Base-by-base conservation (phyloP, 2,888 invertebrate species). In the Polylopha cassiicola region DNA sequence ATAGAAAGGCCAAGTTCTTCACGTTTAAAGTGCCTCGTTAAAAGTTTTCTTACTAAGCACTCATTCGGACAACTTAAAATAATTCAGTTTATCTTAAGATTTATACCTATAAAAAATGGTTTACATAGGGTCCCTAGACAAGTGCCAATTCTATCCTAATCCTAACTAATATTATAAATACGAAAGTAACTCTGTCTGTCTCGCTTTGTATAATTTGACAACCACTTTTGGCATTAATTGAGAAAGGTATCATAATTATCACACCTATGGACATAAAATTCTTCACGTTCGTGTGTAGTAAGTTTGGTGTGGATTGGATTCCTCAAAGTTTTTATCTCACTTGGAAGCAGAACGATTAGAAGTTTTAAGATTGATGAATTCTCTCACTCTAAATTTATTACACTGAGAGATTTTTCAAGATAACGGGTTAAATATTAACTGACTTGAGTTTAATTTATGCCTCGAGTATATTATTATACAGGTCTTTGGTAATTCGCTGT, bases 281-380 rank as follows among this genome's bases (percentile, higher is more conserved):
- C n/a, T n/a, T n/a, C n/a, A n/a, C n/a, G 18, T 39, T 28, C 20
- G 26, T 26, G 30, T 41, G 34, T 36, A 41, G 29, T 21, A 29
- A 20, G 11, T 11, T 29, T 20, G 30, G 20, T 23, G 30, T 9
- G 23, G 28, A 33, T 27, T 39, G 39, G 51, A 50, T 51, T 44
- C 48, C 51, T 48, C 47, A 51, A 61, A 63, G 54, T 65, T 65
- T 58, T 56, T 55, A 59, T 61, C 61, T 60, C 54, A 51, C 58
- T 57, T 46, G 47, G 62, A 60, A 63, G 65, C 60, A 58, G 53
- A 47, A 56, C 64, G 71, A 73, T 77, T 73, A 77, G 54, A 74
- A 75, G 55, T 77, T 76, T 63, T 57, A 66, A 75, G 73, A 77
- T 74, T 75, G 74, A 80, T 78, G 75, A 69, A 67, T 67, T 58